phyloP scores from a whole-genome alignment of 1,140 invertebrate genomes.

The Drosophila varians region DNA sequence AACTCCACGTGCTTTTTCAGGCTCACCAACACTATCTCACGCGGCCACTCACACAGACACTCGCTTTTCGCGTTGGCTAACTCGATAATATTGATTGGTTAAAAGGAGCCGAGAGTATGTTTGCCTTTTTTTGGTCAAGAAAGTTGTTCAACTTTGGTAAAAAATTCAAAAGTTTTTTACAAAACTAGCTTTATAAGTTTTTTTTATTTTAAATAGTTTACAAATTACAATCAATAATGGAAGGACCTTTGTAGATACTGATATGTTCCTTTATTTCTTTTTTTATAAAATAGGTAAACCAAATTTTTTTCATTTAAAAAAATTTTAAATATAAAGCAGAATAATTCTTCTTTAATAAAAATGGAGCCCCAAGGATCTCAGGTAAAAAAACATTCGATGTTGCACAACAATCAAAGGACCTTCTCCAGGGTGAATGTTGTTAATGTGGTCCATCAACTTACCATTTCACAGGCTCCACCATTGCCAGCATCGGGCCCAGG shows the following conservation, averaged over 20 bases:
- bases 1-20: slow-evolving; percentile 70
- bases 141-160: background rate
- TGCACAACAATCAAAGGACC: background rate
- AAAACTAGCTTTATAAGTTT: no score
- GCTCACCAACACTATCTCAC: background rate
- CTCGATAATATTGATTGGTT: slow-evolving; percentile 72
- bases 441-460: slow-evolving; percentile 46
- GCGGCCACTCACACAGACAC: slow-evolving; percentile 1
- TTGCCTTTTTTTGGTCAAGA: background rate
- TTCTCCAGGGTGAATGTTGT: slow-evolving; percentile 23
- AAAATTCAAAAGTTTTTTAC: background rate
- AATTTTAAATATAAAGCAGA: no score
- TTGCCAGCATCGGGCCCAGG: slow-evolving; percentile 27
- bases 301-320: no score
- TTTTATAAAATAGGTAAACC: no score
- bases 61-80: slow-evolving; percentile 39
- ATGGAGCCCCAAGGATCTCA: no score
- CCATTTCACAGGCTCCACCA: slow-evolving; percentile 61
- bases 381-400: background rate
- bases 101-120: slow-evolving; percentile 3
- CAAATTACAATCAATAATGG: no score
- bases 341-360: no score
- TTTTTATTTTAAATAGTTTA: no score
- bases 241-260: no score
- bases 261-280: no score